phyloP scores from a whole-genome alignment of 2,888 invertebrate species.

The Polyploca ridens region DNA sequence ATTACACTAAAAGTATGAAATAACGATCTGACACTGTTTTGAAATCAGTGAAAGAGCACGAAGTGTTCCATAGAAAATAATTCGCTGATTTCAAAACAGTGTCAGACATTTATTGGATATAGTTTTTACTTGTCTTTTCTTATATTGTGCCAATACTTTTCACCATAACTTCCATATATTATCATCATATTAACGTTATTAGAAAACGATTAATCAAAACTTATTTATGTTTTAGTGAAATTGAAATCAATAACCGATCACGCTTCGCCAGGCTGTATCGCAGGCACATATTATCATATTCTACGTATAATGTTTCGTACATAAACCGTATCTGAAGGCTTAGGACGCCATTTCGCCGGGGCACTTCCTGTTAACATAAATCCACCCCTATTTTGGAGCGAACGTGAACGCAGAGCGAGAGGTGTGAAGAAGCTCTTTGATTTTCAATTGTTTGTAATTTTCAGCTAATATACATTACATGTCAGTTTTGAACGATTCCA shows the following conservation, averaged over 20 bases:
- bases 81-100: no score
- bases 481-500: no score
- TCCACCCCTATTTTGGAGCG: conserved; percentile 68
- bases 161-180: no score
- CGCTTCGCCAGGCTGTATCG: background rate
- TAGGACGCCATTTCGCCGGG: conserved; percentile 73
- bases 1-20: no score
- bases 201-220: conserved; percentile 13
- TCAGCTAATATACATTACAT: background rate
- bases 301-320: conserved; percentile 43
- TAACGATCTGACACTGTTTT: no score
- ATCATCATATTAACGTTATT: no score
- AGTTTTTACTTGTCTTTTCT: background rate
- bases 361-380: conserved; percentile 79
- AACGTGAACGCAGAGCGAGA: conserved; percentile 35
- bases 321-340: conserved; percentile 73
- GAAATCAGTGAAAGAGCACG: no score
- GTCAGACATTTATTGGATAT: no score
- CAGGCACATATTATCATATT: conserved; percentile 32
- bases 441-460: conserved; percentile 28
- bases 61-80: no score
- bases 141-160: background rate
- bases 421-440: conserved; percentile 38
- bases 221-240: conserved; percentile 12
- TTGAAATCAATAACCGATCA: conserved; percentile 44